These are phyloP conservation scores for Mamestra brassicae DNA, from an alignment of 2,888 invertebrate species.

Conservation along the genomic window DNA sequence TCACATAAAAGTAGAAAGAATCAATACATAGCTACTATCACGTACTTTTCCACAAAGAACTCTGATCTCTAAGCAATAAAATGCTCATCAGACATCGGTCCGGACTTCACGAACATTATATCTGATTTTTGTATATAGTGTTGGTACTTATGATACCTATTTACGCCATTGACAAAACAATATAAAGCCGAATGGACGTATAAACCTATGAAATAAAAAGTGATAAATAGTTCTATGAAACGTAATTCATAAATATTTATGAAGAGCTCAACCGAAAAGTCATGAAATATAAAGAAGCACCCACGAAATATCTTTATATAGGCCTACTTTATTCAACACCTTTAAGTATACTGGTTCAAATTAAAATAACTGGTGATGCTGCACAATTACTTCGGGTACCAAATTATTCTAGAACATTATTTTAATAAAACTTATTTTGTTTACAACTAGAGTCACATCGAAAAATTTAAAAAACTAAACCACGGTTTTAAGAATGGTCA, in stretches of 20 bases:
- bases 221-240: conserved; percentile 28
- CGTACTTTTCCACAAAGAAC: conserved; percentile 50
- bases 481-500: too few relatives aligned
- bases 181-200: conserved; percentile 20
- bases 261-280: conserved; percentile 13
- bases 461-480: too few relatives aligned
- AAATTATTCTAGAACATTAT: too few relatives aligned
- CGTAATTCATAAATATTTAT: conserved; percentile 41
- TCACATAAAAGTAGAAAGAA: conserved; percentile 43
- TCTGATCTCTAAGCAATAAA: conserved; percentile 59
- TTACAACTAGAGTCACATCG: too few relatives aligned
- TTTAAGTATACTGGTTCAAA: too few relatives aligned
- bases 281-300: conserved; percentile 3
- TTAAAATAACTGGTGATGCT: too few relatives aligned
- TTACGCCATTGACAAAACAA: conserved; percentile 12
- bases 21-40: conserved; percentile 48
- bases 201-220: conserved; percentile 24
- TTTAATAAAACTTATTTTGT: too few relatives aligned
- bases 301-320: not conserved
- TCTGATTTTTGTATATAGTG: conserved; percentile 38
- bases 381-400: too few relatives aligned
- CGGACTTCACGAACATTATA: conserved; percentile 47
- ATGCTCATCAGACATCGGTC: conserved; percentile 48
- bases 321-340: not conserved
- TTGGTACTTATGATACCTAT: conserved; percentile 26